Evolutionary conservation across 2,113 vertebrate genomes (phyloP), one percentile per base, ranked within the genome.

Genomic region (Actinemys pallida): DNA sequence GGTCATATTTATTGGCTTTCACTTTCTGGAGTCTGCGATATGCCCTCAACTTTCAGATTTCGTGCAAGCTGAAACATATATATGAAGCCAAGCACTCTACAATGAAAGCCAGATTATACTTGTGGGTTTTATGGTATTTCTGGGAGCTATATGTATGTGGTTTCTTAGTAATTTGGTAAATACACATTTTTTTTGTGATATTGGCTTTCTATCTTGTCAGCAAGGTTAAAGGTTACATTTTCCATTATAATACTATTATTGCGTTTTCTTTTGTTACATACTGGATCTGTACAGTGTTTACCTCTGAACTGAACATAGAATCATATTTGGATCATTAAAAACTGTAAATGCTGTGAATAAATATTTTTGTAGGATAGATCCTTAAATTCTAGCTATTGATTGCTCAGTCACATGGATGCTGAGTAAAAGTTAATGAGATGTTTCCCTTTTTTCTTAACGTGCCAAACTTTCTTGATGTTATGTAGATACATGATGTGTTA

Each of bases 81-180:
- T 76, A 45, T 42, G 11, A n/a, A 76, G 11, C 39, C 22, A 45
- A 6, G 42, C 42, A 81, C 88, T 86, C 91, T 82, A 25, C 83
- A 89, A 49, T 86, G 27, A 90, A 90, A 2, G 39, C 54, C 53
- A 83, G 22, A 54, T 94, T 91, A 47, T 93, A 52, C 86, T 89
- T 42, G 65, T 88, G 19, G 83, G 79, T 91, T 96, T 80, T 19
- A 14, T 81, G 16, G 47, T n/a, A 53, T 88, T 83, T 69, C 42
- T 3, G 90, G 4, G 86, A 49, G 80, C 56, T 50, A 90, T 91
- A 90, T 31, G 47, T 27, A 90, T 31, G 47, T 27, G 81, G 1
- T 90, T 83, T 86, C 42, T 81, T 90, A 93, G 27, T 72, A 90
- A 89, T 94, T 93, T 57, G 91, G 3, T 93, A 83, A 54, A 90